Percentiles rank a stretch among this genome's conserved stretches.
Evolutionary conservation across 2,113 vertebrate genomes (phyloP).

Genomic region (Xerus inauris): DNA sequence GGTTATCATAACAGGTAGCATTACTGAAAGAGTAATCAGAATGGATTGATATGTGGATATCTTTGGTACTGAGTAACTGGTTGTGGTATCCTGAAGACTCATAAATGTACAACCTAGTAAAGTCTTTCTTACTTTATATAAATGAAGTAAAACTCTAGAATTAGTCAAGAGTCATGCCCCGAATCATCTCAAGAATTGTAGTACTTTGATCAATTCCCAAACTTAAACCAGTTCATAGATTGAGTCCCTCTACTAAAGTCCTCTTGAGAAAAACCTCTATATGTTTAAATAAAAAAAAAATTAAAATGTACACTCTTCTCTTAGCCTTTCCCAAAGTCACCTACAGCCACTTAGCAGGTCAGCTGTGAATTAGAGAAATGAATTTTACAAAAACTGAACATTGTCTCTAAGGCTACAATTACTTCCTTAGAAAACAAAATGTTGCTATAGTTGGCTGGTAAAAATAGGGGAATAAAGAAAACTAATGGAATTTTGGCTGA

Average conservation of each 20-base stretch:
- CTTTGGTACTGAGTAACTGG: not conserved
- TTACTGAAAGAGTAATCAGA: not conserved
- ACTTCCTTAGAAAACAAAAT: not conserved
- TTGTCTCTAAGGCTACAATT: not conserved
- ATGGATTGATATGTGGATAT: not conserved
- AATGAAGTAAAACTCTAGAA: constrained; percentile 13
- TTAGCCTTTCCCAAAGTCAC: not conserved
- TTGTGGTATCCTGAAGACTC: not conserved
- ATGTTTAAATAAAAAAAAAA: not conserved
- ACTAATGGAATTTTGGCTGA: not conserved
- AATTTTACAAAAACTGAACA: not conserved
- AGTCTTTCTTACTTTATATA: not conserved
- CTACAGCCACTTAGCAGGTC: not conserved
- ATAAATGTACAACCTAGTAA: not conserved
- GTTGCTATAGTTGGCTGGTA: not conserved
- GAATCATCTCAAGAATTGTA: not conserved
- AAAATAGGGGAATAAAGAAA: not conserved
- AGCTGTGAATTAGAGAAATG: not conserved
- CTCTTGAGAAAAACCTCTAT: not conserved
- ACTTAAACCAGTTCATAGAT: not conserved
- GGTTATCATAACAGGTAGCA: not conserved
- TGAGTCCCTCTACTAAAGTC: not conserved
- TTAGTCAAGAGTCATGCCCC: not conserved
- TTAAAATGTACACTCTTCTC: not conserved
- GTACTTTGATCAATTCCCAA: not conserved